Percentiles rank a stretch among this genome's conserved stretches.
Conservation (phyloP, 2,797 vertebrate genomes). For the Sebastes flavidus region DNA sequence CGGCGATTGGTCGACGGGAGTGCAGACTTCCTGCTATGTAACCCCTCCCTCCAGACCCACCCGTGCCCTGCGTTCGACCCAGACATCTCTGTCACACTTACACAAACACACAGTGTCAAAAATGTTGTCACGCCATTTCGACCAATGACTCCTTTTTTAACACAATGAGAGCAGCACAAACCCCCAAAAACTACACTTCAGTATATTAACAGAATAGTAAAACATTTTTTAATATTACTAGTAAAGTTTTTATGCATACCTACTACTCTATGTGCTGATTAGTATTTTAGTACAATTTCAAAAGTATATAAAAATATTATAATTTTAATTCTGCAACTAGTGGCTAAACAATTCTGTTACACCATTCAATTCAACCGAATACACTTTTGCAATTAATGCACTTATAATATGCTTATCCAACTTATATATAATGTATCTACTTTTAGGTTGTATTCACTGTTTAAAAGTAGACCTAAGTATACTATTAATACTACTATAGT, state of each 20-base stretch:
- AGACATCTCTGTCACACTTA: constrained; percentile 29
- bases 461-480: background rate
- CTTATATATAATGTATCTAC: background rate
- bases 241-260: background rate
- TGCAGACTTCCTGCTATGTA: constrained; percentile 27
- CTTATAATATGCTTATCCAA: background rate
- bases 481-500: background rate
- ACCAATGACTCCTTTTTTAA: background rate
- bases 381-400: background rate
- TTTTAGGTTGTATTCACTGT: background rate
- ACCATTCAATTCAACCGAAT: background rate
- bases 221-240: background rate
- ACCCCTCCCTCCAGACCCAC: background rate
- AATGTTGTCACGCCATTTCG: background rate
- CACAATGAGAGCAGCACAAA: background rate
- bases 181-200: background rate
- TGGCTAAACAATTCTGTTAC: background rate
- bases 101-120: constrained; percentile 29
- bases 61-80: constrained; percentile 32
- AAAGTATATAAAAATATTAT: background rate
- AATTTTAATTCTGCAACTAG: background rate
- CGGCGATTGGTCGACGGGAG: constrained; percentile 37
- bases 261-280: background rate
- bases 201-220: background rate
- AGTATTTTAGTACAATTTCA: background rate